Evolutionary conservation across 2,797 vertebrate genomes (phyloP).

Genomic region (Triplophysa yarkandensis): DNA sequence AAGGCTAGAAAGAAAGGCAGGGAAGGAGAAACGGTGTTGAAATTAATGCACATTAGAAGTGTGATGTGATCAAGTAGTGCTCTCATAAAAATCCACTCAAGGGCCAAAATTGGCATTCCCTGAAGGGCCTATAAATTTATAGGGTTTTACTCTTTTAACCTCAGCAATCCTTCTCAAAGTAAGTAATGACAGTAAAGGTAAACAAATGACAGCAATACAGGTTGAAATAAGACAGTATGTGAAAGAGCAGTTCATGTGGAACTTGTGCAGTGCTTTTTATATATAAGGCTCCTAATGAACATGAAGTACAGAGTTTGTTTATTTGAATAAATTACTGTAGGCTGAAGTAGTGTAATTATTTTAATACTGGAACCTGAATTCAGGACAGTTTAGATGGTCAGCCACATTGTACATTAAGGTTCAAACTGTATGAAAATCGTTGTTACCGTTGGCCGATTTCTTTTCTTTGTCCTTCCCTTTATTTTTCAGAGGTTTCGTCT

Average conservation of each 20-base stretch:
- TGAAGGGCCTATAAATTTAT: slow-evolving; percentile 13
- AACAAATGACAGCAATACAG: slow-evolving; percentile 12
- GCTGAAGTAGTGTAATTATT: not conserved
- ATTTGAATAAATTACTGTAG: slow-evolving; percentile 50
- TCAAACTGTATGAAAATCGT: slow-evolving; percentile 24
- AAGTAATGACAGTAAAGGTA: not conserved
- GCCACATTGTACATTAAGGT: slow-evolving; percentile 30
- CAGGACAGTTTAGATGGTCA: slow-evolving; percentile 47
- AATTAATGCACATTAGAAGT: slow-evolving; percentile 66
- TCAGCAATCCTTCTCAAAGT: not conserved
- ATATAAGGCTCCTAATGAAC: slow-evolving; percentile 38
- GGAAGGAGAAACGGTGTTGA: slow-evolving; percentile 57
- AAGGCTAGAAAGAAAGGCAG: slow-evolving; percentile 21
- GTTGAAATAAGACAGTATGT: not conserved
- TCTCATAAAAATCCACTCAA: slow-evolving; percentile 51
- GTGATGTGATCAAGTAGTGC: slow-evolving; percentile 54
- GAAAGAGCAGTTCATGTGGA: not conserved
- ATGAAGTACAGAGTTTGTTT: slow-evolving; percentile 46
- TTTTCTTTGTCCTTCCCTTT: slow-evolving; percentile 31
- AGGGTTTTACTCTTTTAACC: not conserved
- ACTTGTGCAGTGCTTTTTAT: slow-evolving; percentile 32
- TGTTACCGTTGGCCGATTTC: slow-evolving; percentile 36
- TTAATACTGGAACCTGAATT: not conserved
- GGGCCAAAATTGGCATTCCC: slow-evolving; percentile 14
- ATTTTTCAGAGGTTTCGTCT: slow-evolving; percentile 18